Evolutionary conservation across 2,113 vertebrate genomes (phyloP).

Genomic region (Hassar affinis): DNA sequence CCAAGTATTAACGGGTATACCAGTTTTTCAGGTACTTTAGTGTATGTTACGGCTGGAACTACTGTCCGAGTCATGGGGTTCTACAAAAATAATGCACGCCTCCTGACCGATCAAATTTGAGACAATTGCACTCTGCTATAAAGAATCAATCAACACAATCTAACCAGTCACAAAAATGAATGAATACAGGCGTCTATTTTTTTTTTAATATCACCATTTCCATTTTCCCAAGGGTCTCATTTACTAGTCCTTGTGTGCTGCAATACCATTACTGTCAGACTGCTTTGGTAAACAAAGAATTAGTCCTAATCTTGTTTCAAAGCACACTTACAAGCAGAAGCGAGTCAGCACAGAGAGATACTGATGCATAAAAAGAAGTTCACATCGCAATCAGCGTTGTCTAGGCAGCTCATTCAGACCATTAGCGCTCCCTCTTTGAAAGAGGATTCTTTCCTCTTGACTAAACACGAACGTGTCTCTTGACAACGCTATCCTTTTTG

Average conservation of each 20-base stretch:
- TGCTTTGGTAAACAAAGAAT: slow-evolving; percentile 7
- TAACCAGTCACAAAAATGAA: background rate
- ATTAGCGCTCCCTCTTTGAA: background rate
- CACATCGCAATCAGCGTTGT: background rate
- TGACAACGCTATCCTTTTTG: background rate
- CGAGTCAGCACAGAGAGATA: background rate
- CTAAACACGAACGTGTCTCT: background rate
- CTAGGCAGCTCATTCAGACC: slow-evolving; percentile 21
- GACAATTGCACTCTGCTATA: background rate
- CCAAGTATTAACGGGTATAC: no score
- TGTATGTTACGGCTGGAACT: background rate
- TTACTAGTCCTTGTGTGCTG: background rate
- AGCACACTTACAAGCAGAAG: slow-evolving; percentile 1
- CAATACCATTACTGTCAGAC: background rate
- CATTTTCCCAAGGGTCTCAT: slow-evolving; percentile 7
- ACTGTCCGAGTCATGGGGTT: background rate
- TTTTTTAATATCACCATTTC: no score
- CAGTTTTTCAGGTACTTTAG: no score
- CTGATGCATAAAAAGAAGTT: slow-evolving; percentile 4
- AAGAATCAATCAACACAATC: background rate
- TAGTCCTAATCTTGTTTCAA: slow-evolving; percentile 17
- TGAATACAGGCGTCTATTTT: no score
- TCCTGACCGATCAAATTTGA: background rate
- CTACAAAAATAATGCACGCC: background rate
- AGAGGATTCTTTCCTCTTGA: background rate